These are phyloP conservation scores for Austrofundulus limnaeus DNA, from an alignment of 2,113 vertebrate genomes.

Conservation along the genomic window DNA sequence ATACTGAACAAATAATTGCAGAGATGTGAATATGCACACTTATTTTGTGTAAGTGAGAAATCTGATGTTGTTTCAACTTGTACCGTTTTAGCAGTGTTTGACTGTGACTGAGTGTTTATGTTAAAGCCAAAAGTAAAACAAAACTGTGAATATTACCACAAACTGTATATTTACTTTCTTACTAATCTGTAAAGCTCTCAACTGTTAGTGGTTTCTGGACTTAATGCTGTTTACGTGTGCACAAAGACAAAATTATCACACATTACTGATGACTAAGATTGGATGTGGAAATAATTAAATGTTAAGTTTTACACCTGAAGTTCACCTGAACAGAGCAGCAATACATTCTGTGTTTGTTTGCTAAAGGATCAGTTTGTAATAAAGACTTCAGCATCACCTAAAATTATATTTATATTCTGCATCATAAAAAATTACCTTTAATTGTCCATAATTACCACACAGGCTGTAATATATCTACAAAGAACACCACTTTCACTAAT, in stretches of 20 bases:
- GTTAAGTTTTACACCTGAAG: not conserved
- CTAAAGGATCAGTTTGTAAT: not conserved
- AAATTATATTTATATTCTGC: not conserved
- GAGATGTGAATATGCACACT: not conserved
- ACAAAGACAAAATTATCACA: not conserved
- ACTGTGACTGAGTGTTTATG: slow-evolving; percentile 4
- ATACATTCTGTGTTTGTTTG: not conserved
- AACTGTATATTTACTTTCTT: not conserved
- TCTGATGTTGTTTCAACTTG: not conserved
- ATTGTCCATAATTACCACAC: not conserved
- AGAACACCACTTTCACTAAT: not conserved
- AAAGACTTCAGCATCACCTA: not conserved
- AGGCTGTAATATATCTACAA: not conserved
- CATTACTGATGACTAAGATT: not conserved
- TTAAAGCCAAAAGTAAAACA: too few relatives aligned
- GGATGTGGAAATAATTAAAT: not conserved
- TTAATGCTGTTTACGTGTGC: not conserved
- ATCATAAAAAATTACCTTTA: not conserved
- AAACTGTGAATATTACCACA: too few relatives aligned
- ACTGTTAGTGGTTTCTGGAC: not conserved
- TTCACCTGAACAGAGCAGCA: not conserved
- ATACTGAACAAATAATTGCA: not conserved
- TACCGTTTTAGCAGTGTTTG: not conserved
- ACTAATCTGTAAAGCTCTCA: not conserved
- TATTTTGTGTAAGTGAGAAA: slow-evolving; percentile 1